phyloP scores from a whole-genome alignment of 1,140 invertebrate genomes.

The Aradophagus sp. region DNA sequence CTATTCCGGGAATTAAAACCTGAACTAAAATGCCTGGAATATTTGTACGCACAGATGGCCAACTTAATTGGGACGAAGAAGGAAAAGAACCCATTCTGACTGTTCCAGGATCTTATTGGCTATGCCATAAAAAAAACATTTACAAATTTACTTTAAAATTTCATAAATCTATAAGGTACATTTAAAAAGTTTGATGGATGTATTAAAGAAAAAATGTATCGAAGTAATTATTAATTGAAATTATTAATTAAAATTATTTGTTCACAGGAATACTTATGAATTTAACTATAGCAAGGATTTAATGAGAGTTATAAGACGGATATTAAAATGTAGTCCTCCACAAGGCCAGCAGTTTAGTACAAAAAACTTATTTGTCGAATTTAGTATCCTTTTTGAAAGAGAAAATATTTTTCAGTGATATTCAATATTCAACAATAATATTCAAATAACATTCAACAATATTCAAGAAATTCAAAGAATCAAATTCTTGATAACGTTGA shows the following conservation, averaged over 20 bases:
- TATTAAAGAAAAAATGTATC: too few species aligned
- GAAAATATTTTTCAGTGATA: too few species aligned
- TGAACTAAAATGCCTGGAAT: constrained; percentile 74
- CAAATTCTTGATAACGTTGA: too few species aligned
- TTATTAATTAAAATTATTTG: constrained; percentile 73
- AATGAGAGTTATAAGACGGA: constrained; percentile 70
- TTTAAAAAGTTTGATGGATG: too few species aligned
- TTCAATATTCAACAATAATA: too few species aligned
- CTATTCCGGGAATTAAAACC: constrained; percentile 69
- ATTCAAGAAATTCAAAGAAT: too few species aligned
- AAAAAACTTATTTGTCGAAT: constrained; percentile 68
- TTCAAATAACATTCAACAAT: too few species aligned
- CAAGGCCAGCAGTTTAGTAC: constrained; percentile 71
- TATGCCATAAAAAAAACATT: constrained; percentile 70
- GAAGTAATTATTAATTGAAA: too few species aligned
- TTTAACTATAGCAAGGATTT: constrained; percentile 68
- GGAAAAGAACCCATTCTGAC: constrained; percentile 65
- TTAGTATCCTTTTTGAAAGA: constrained; percentile 69
- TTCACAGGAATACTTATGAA: constrained; percentile 58
- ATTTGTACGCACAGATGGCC: constrained; percentile 70
- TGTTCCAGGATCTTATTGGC: constrained; percentile 72
- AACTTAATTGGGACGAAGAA: constrained; percentile 65
- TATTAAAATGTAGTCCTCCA: constrained; percentile 67
- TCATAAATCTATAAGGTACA: constrained; percentile 65
- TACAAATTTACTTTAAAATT: constrained; percentile 73